Conservation (phyloP, 2,797 vertebrate species). For the Yasuhikotakia modesta region DNA sequence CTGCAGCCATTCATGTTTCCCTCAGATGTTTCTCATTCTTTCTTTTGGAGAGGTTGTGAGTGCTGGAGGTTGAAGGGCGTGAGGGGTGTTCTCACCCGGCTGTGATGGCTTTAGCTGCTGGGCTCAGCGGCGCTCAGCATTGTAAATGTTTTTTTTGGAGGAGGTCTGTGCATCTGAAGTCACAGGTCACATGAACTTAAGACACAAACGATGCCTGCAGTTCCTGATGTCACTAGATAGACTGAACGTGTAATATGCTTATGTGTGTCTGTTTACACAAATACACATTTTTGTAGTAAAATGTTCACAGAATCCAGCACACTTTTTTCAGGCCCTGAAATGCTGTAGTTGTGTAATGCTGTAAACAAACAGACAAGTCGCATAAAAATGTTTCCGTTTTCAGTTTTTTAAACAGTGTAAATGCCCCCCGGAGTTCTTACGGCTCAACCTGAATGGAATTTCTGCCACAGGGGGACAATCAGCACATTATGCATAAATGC, state of each 20-base stretch:
- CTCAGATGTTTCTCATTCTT: slow-evolving; percentile 59
- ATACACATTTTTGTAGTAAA: too few species aligned
- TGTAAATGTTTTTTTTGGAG: slow-evolving; percentile 56
- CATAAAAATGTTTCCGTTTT: too few species aligned
- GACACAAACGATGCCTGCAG: too few species aligned
- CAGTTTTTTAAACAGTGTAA: too few species aligned
- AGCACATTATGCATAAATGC: slow-evolving; percentile 46
- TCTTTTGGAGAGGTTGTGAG: slow-evolving; percentile 50
- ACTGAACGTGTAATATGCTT: too few species aligned
- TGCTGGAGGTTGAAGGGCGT: slow-evolving; percentile 49
- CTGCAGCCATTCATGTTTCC: slow-evolving; percentile 45
- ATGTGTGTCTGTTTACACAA: too few species aligned
- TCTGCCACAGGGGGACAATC: not conserved
- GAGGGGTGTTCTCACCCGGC: slow-evolving; percentile 19
- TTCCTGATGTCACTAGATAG: too few species aligned
- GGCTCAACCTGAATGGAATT: not conserved
- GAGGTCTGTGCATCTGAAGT: slow-evolving; percentile 38
- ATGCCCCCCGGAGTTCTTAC: not conserved
- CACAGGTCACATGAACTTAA: too few species aligned
- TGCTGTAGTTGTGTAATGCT: too few species aligned
- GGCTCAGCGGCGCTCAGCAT: slow-evolving; percentile 41
- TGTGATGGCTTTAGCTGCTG: slow-evolving; percentile 61
- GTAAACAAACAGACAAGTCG: too few species aligned
- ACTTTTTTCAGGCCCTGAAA: too few species aligned
- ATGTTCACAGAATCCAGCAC: too few species aligned